phyloP scores from a whole-genome alignment of 2,797 vertebrate genomes.

The Philypnodon macrostomus region DNA sequence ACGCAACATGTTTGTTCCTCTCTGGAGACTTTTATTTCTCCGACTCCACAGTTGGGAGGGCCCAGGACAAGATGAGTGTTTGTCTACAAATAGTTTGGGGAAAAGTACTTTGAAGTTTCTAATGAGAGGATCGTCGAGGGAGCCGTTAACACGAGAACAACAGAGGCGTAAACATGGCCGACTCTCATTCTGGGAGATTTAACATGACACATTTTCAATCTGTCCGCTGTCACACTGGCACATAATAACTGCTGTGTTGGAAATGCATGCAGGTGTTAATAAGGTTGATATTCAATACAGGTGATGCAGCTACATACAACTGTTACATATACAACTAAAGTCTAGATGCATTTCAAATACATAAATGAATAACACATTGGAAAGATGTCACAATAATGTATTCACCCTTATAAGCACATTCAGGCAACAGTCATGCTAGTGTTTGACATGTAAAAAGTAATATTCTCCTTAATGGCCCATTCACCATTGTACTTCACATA shows the following conservation, averaged over 20 bases:
- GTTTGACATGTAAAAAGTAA: too few species aligned
- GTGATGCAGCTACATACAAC: too few species aligned
- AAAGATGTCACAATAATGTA: too few species aligned
- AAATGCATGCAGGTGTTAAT: too few species aligned
- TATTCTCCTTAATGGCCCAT: not conserved
- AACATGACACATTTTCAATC: conserved; percentile 2
- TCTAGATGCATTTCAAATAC: too few species aligned
- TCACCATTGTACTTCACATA: not conserved
- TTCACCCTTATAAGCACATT: too few species aligned
- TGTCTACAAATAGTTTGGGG: conserved; percentile 6
- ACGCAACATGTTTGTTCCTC: not conserved
- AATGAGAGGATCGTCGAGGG: conserved; percentile 16
- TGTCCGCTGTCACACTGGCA: not conserved
- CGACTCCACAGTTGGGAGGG: not conserved
- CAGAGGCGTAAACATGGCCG: not conserved
- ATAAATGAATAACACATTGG: too few species aligned
- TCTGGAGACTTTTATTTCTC: not conserved
- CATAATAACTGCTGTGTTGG: too few species aligned
- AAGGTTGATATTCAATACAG: too few species aligned
- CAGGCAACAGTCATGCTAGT: too few species aligned
- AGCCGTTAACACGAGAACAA: conserved; percentile 1
- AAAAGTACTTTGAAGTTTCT: conserved; percentile 13
- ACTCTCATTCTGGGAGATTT: conserved; percentile 1
- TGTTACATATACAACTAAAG: too few species aligned
- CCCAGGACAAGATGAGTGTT: not conserved